A percentile compares a stretch with the other conserved stretches of the same genome.
phyloP scores from a whole-genome alignment of 2,888 invertebrate species.

The Venusia cambrica region DNA sequence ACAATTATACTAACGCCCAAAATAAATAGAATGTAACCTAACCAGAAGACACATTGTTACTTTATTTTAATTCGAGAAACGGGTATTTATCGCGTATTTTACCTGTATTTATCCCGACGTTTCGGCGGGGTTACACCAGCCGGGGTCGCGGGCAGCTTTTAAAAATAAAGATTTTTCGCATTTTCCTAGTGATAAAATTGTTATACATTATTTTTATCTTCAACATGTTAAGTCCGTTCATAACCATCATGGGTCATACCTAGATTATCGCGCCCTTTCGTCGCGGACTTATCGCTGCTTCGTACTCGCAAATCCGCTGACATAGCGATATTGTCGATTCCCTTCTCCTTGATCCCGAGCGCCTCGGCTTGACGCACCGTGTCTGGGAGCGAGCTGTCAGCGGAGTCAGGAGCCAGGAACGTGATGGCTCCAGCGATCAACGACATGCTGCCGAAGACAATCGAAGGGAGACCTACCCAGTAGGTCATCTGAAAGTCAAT shows the following conservation, averaged over 20 bases:
- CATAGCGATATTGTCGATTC: slow-evolving; percentile 26
- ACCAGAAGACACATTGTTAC: too few species aligned
- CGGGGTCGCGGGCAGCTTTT: too few species aligned
- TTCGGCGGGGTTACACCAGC: too few species aligned
- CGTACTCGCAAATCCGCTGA: slow-evolving; percentile 18
- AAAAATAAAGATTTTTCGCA: too few species aligned
- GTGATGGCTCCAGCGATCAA: slow-evolving; percentile 54
- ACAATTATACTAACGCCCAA: too few species aligned
- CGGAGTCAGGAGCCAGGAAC: slow-evolving; percentile 55
- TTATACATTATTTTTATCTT: background rate
- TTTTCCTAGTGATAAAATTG: too few species aligned
- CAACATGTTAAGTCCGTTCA: slow-evolving; percentile 11
- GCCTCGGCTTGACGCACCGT: slow-evolving; percentile 60
- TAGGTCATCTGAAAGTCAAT: slow-evolving; percentile 48
- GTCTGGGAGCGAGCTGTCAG: slow-evolving; percentile 54
- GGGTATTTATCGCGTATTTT: too few species aligned
- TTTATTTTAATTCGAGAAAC: too few species aligned
- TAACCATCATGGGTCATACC: slow-evolving; percentile 5
- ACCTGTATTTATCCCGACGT: too few species aligned
- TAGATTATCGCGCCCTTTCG: slow-evolving; percentile 5
- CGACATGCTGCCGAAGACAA: slow-evolving; percentile 53
- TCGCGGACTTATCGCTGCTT: too few species aligned
- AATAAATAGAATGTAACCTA: too few species aligned
- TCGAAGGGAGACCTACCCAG: slow-evolving; percentile 60
- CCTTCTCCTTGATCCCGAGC: slow-evolving; percentile 37